Percentiles rank a stretch among this genome's conserved stretches.
These are phyloP conservation scores for Eupsilia transversa DNA, from an alignment of 2,888 invertebrate genomes.

Conservation along the genomic window DNA sequence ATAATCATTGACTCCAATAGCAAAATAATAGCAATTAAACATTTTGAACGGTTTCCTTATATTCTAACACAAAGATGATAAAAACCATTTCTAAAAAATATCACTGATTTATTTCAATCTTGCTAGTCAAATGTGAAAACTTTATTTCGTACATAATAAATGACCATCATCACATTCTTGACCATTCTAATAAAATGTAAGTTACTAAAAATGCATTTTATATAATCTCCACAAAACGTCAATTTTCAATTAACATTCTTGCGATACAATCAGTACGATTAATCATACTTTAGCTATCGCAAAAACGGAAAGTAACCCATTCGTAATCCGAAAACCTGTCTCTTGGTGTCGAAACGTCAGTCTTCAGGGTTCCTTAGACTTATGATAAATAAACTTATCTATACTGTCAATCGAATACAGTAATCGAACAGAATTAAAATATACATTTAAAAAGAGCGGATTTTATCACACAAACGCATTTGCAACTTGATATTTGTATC, in stretches of 20 bases:
- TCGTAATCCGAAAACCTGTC: slow-evolving; percentile 74
- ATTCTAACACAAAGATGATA: not conserved
- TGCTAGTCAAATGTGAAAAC: not conserved
- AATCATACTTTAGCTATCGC: slow-evolving; percentile 79
- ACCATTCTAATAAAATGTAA: slow-evolving; percentile 27
- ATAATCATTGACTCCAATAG: not conserved
- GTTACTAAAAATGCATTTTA: slow-evolving; percentile 47
- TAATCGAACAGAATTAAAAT: slow-evolving; percentile 43
- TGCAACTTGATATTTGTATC: slow-evolving; percentile 47
- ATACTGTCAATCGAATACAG: slow-evolving; percentile 43
- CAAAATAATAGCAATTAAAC: slow-evolving; percentile 5
- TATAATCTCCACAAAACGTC: slow-evolving; percentile 61
- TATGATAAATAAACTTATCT: slow-evolving; percentile 50
- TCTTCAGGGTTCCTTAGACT: slow-evolving; percentile 57
- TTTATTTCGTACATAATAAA: not conserved
- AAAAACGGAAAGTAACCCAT: slow-evolving; percentile 76
- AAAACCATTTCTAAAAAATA: slow-evolving; percentile 1
- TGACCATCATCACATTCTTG: not conserved
- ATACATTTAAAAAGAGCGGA: slow-evolving; percentile 31
- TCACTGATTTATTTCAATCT: not conserved
- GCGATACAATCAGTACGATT: slow-evolving; percentile 76
- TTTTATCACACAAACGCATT: slow-evolving; percentile 47
- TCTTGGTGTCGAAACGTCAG: slow-evolving; percentile 65
- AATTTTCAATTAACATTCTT: slow-evolving; percentile 80
- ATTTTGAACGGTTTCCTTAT: not conserved